Conservation (phyloP, 2,113 vertebrate genomes). For the Terrapene triunguis region DNA sequence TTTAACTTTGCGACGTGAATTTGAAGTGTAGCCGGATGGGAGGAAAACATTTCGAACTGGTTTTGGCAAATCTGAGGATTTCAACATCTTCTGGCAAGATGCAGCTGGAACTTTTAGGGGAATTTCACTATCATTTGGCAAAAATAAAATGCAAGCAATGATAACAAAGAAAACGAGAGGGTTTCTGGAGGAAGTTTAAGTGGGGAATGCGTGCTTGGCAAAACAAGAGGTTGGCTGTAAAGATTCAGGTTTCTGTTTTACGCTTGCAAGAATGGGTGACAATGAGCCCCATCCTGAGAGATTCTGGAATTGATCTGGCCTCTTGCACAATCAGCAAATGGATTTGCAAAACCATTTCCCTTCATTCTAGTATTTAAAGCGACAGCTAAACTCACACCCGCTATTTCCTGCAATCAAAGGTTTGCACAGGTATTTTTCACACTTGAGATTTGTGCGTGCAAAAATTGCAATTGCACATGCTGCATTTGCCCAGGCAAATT, state of each 20-base stretch:
- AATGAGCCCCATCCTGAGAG: background rate
- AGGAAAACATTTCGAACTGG: background rate
- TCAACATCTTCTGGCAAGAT: background rate
- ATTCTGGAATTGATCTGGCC: background rate
- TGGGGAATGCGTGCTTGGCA: background rate
- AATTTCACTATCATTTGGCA: background rate
- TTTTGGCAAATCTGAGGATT: background rate
- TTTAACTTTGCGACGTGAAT: constrained; percentile 14
- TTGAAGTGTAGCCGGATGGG: background rate
- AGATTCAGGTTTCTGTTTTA: background rate
- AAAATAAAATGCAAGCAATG: background rate
- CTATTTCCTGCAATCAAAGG: background rate
- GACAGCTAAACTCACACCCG: background rate
- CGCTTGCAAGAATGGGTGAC: background rate
- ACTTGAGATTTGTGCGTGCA: background rate
- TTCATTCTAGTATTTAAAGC: background rate
- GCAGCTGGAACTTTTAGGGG: background rate
- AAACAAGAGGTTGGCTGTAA: background rate
- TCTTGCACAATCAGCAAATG: background rate
- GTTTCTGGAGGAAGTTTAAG: background rate
- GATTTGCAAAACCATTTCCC: background rate
- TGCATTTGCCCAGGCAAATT: background rate
- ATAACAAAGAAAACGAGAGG: background rate
- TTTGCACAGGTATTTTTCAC: background rate
- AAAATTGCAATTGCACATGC: background rate